Conservation (phyloP, 2,797 vertebrate genomes). For the Petrocephalus schoutedeni region DNA sequence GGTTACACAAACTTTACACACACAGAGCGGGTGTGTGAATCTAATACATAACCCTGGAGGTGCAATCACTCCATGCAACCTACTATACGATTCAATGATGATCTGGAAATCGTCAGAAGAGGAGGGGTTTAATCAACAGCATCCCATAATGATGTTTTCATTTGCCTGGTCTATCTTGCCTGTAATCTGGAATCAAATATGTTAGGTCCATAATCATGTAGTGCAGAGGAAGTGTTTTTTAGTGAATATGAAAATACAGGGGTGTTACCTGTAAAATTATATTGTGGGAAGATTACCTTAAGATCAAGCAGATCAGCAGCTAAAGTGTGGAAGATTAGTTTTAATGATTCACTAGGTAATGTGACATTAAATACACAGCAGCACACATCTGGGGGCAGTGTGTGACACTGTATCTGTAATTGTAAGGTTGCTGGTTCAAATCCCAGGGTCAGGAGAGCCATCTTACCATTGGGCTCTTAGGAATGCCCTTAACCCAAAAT, state of each 20-base stretch:
- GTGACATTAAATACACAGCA: background rate
- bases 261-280: background rate
- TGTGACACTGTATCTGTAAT: background rate
- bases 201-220: background rate
- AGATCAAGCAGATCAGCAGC: background rate
- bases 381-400: background rate
- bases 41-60: background rate
- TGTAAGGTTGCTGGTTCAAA: background rate
- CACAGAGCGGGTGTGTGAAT: background rate
- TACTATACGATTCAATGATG: background rate
- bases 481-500: background rate
- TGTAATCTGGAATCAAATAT: background rate
- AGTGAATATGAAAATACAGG: background rate
- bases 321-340: background rate
- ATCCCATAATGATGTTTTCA: background rate
- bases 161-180: background rate
- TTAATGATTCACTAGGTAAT: background rate
- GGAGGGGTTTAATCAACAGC: background rate
- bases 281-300: background rate
- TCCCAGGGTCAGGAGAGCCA: background rate
- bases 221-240: background rate
- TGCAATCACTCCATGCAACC: background rate
- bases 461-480: background rate
- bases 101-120: background rate
- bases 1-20: background rate